A percentile compares a stretch with the other conserved stretches of the same genome.
Evolutionary conservation across 2,888 invertebrate species (phyloP).

Genomic region (Lymantria dispar): DNA sequence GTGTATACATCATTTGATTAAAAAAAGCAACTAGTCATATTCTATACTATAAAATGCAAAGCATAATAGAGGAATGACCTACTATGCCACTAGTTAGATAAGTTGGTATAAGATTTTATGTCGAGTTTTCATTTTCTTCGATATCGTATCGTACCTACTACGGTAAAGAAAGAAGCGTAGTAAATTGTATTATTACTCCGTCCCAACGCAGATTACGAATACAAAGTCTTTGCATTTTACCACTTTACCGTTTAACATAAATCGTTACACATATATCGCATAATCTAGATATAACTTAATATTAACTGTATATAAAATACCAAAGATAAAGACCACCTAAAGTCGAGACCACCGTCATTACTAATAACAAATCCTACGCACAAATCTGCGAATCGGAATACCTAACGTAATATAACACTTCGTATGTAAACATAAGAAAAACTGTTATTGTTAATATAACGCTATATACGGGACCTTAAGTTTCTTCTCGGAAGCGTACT

Average conservation of each 20-base stretch:
- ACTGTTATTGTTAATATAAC: slow-evolving; percentile 59
- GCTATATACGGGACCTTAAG: slow-evolving; percentile 53
- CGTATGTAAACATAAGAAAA: slow-evolving; percentile 57
- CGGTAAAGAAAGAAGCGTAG: too few species aligned
- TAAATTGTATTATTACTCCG: too few species aligned
- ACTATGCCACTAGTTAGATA: too few species aligned
- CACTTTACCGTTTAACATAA: slow-evolving; percentile 5
- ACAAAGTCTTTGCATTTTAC: too few species aligned
- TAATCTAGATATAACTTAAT: slow-evolving; percentile 9
- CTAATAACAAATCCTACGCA: slow-evolving; percentile 60
- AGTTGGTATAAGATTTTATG: too few species aligned
- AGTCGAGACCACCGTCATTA: slow-evolving; percentile 41
- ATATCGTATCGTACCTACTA: too few species aligned
- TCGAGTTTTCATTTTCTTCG: too few species aligned
- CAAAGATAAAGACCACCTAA: slow-evolving; percentile 46
- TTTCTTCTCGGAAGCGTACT: slow-evolving; percentile 56
- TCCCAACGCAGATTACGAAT: too few species aligned
- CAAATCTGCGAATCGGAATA: slow-evolving; percentile 69
- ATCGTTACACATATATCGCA: slow-evolving; percentile 3
- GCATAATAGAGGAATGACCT: too few species aligned
- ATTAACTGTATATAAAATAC: slow-evolving; percentile 18
- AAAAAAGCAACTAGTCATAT: too few species aligned
- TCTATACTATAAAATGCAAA: too few species aligned
- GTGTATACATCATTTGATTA: too few species aligned
- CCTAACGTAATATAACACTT: slow-evolving; percentile 61